Evolutionary conservation across 1,140 invertebrate species (phyloP).

Genomic region (Phenacoccus solenopsis): DNA sequence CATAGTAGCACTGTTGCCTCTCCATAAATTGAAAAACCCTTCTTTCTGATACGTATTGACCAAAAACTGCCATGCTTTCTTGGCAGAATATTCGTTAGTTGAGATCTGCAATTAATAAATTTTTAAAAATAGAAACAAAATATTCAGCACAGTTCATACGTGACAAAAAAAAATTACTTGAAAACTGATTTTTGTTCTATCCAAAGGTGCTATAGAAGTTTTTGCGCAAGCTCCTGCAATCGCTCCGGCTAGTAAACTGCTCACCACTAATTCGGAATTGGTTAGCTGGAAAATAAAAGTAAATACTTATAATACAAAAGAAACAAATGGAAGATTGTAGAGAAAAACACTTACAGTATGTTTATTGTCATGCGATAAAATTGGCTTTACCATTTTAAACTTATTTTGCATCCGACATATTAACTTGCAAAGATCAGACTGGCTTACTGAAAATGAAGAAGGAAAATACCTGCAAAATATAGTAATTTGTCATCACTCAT

Average conservation of each 20-base stretch:
- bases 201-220: constrained; percentile 89
- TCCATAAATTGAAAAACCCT: constrained; percentile 74
- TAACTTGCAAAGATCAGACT: too few species aligned
- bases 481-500: too few species aligned
- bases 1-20: constrained; percentile 97
- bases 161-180: constrained; percentile 45
- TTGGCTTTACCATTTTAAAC: not conserved
- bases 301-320: not conserved
- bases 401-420: not conserved
- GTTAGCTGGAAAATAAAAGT: constrained; percentile 27
- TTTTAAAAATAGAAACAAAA: not conserved
- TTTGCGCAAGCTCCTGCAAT: constrained; percentile 89
- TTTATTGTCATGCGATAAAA: not conserved
- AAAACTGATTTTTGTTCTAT: constrained; percentile 97
- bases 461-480: too few species aligned
- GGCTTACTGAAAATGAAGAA: too few species aligned
- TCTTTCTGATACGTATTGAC: constrained; percentile 51
- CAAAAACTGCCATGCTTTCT: constrained; percentile 67
- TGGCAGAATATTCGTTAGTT: constrained; percentile 63
- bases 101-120: constrained; percentile 31
- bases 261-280: constrained; percentile 44
- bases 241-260: constrained; percentile 66
- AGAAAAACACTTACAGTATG: not conserved
- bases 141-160: not conserved
- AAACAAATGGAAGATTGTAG: not conserved